Evolutionary conservation across 2,797 vertebrate genomes (phyloP), one percentile per base, ranked within the genome.

Genomic region (Smutsia temminckii): DNA sequence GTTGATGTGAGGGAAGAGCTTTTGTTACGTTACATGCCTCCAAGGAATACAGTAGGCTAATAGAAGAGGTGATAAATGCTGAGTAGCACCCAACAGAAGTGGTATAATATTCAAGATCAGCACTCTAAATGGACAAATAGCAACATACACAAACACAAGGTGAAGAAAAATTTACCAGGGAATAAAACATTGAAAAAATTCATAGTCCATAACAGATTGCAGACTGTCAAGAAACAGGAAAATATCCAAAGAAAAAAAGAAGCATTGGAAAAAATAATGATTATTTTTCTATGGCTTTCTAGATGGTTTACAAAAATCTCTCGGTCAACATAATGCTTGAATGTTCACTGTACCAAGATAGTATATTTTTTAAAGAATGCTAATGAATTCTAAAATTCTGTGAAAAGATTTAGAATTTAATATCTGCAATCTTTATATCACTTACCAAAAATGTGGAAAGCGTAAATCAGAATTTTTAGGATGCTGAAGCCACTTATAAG

Each of bases 1-100:
- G 80, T 74, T 94, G 66, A 93, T 75, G 37, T 87, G 85, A 89
- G 89, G 8, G 51, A 89, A 83, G 27, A 78, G 12, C 6, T 75
- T 51, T 74, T 81, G 7, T 93, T 71, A 53, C 61, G 92, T 95
- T 79, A 86, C 40, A 11, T 59, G 29, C 9, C 71, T 92, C 27
- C 21, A 64, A 90, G 68, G 61, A 94, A 20, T 69, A 49, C 29
- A 68, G 8, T 34, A 74, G 29, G 5, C 29, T 72, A 93, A 77
- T 10, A 57, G 32, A 85, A 92, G 74, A 5, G 8, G 88, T 83
- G n/a, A 94, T 87, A 83, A 78, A 46, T 72, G 21, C 32, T 93
- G 46, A 95, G 61, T 66, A 85, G 11, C 37, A 64, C n/a, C 13
- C 59, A 79, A 42, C 14, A 64, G 57, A 94, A 89, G 27, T 71